A percentile compares a stretch with the other conserved stretches of the same genome.
Conservation (phyloP, 2,113 vertebrate genomes). For the Neoarius graeffei region DNA sequence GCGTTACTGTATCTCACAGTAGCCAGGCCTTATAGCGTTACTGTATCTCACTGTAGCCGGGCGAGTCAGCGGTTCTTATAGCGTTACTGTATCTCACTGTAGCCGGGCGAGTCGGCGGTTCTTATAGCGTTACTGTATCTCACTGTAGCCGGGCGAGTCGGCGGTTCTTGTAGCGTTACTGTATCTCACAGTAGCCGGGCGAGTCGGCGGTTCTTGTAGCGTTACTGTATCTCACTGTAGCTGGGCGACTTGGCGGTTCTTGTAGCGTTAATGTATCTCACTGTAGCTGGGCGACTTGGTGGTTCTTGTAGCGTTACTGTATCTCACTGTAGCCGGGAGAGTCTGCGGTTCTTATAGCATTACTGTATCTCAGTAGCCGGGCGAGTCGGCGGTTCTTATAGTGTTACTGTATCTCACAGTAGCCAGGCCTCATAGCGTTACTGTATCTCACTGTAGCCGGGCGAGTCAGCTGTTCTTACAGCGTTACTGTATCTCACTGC, state of each 20-base stretch:
- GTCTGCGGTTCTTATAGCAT: too few relatives aligned
- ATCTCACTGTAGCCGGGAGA: constrained; percentile 73
- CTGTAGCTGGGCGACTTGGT: constrained; percentile 73
- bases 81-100: constrained; percentile 72
- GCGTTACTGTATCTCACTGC: too few relatives aligned
- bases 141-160: constrained; percentile 76
- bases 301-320: not conserved
- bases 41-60: too few relatives aligned
- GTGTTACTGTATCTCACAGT: constrained; percentile 63
- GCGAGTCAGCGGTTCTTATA: too few relatives aligned
- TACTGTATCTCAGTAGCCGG: constrained; percentile 76
- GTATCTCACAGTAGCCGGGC: constrained; percentile 77
- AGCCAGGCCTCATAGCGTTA: too few relatives aligned
- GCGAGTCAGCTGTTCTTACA: too few relatives aligned
- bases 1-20: too few relatives aligned
- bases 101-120: constrained; percentile 68
- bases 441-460: too few relatives aligned
- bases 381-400: constrained; percentile 61
- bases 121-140: not conserved
- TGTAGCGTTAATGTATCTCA: too few relatives aligned
- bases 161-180: too few relatives aligned
- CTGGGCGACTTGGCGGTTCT: too few relatives aligned
- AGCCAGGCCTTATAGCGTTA: too few relatives aligned
- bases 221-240: constrained; percentile 65
- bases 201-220: constrained; percentile 61